A percentile compares a stretch with the other conserved stretches of the same genome.
Conservation (phyloP, 2,113 vertebrate genomes). For the Panthera tigris region DNA sequence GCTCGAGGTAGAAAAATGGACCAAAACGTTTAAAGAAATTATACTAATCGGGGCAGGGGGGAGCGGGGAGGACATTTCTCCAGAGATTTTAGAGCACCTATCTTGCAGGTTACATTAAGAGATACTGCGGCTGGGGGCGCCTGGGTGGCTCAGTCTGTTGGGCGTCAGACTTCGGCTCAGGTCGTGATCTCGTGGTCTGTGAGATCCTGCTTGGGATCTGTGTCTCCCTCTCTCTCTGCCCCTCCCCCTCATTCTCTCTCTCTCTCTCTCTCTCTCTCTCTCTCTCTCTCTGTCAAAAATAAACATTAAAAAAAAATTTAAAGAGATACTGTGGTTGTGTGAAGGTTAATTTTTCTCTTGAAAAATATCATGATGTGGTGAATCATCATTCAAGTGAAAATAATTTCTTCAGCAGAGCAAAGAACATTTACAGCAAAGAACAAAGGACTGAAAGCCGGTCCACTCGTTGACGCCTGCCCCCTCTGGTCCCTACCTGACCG, state of each 20-base stretch:
- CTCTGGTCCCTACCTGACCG: conserved; percentile 90
- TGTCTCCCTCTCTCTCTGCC: too few relatives aligned
- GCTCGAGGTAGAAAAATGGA: neutral
- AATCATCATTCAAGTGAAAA: neutral
- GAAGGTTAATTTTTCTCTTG: neutral
- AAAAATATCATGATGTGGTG: neutral
- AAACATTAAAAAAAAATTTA: too few relatives aligned
- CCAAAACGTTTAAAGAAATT: neutral
- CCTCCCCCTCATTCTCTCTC: too few relatives aligned
- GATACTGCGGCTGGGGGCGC: neutral
- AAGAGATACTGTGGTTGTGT: neutral
- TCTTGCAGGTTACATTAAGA: neutral
- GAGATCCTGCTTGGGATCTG: too few relatives aligned
- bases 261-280: too few relatives aligned
- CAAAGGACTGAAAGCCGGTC: neutral
- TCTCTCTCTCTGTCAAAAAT: too few relatives aligned
- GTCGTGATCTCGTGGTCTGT: too few relatives aligned
- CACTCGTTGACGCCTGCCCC: too few relatives aligned
- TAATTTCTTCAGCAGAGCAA: neutral
- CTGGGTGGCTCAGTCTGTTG: too few relatives aligned
- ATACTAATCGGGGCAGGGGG: neutral
- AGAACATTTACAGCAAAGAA: neutral
- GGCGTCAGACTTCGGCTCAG: too few relatives aligned
- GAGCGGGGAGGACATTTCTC: neutral
- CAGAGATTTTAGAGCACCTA: neutral